Evolutionary conservation across 2,113 vertebrate species (phyloP).

Genomic region (Ailurus styani): DNA sequence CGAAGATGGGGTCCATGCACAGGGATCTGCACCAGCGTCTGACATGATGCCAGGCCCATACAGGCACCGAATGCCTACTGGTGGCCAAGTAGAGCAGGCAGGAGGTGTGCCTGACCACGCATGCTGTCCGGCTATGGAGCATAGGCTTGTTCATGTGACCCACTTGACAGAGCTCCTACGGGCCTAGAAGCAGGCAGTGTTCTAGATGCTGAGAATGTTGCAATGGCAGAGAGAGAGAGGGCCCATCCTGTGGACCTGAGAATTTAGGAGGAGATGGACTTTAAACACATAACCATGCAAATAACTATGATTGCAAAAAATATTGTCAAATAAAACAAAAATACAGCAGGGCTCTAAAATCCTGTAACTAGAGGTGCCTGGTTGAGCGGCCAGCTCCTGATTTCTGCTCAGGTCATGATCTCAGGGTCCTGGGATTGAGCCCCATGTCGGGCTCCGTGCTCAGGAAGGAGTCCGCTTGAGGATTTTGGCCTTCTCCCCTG

Average conservation of each 20-base stretch:
- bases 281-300: background rate
- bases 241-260: background rate
- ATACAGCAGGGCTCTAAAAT: background rate
- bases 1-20: background rate
- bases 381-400: background rate
- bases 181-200: background rate
- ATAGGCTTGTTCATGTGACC: background rate
- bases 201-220: fast-evolving
- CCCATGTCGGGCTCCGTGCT: fast-evolving
- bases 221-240: background rate
- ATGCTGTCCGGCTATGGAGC: fast-evolving
- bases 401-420: background rate
- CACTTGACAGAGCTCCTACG: background rate
- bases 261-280: background rate
- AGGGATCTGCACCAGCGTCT: background rate
- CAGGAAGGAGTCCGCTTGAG: background rate
- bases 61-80: background rate
- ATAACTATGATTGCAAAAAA: background rate
- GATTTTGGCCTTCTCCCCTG: background rate
- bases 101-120: background rate
- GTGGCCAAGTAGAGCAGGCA: background rate
- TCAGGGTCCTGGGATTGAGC: background rate
- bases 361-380: background rate
- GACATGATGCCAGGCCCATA: background rate
- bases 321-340: background rate